Conservation (phyloP, 2,113 vertebrate genomes). For the Elgaria multicarinata region DNA sequence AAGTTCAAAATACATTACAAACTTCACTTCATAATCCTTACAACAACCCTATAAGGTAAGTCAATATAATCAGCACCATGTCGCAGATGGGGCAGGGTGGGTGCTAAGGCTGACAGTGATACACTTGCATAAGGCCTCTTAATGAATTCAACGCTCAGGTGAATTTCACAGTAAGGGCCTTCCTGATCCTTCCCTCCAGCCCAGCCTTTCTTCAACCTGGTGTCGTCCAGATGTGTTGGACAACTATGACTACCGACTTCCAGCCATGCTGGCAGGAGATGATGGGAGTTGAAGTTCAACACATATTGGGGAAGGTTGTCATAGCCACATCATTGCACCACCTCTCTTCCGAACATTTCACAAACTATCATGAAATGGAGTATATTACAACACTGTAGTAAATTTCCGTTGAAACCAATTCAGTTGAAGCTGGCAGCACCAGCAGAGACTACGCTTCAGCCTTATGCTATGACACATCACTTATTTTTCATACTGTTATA, state of each 20-base stretch:
- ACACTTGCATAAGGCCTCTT: neutral
- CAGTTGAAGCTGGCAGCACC: neutral
- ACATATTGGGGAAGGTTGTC: neutral
- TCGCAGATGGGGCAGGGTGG: neutral
- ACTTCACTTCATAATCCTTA: neutral
- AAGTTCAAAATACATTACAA: neutral
- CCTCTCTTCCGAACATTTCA: neutral
- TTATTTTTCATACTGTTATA: neutral
- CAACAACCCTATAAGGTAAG: neutral
- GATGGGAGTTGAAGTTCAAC: no score
- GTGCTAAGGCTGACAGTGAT: neutral
- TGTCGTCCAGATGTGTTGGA: no score
- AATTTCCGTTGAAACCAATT: neutral
- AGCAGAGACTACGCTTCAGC: neutral
- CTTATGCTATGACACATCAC: accelerated
- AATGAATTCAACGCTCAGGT: neutral
- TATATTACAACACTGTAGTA: neutral
- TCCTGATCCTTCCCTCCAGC: no score
- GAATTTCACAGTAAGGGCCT: neutral
- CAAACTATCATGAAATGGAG: neutral
- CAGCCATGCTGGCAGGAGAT: no score
- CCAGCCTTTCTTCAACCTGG: no score
- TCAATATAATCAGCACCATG: no score
- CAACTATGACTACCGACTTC: no score
- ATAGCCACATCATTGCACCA: neutral